phyloP scores from a whole-genome alignment of 2,888 invertebrate species.

The Pammene aurita region DNA sequence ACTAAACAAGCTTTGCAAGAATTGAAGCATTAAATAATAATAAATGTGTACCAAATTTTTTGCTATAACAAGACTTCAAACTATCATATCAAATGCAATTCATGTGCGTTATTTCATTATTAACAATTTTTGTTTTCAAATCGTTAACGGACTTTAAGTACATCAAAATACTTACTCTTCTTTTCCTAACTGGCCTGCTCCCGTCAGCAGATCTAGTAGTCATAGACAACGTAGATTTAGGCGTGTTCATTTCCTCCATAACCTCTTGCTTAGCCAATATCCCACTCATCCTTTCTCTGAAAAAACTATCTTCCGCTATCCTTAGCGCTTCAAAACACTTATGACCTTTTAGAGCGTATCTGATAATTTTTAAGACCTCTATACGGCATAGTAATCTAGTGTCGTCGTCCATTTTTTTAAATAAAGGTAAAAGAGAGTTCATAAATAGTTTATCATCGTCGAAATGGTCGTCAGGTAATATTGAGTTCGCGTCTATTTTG shows the following conservation, averaged over 20 bases:
- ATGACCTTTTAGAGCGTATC: conserved; percentile 70
- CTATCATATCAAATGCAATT: too few species aligned
- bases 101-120: too few species aligned
- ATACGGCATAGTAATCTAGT: conserved; percentile 72
- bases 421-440: conserved; percentile 73
- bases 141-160: too few species aligned
- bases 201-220: conserved; percentile 76
- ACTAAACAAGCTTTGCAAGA: too few species aligned
- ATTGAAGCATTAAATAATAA: too few species aligned
- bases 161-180: conserved; percentile 56
- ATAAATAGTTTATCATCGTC: conserved; percentile 76
- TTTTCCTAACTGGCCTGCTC: conserved; percentile 70
- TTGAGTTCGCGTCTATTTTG: conserved; percentile 73
- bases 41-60: too few species aligned
- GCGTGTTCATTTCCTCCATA: conserved; percentile 46
- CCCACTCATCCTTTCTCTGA: conserved; percentile 60
- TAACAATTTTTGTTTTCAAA: too few species aligned
- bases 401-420: conserved; percentile 78
- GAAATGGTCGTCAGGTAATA: conserved; percentile 74
- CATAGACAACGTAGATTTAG: conserved; percentile 66
- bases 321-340: conserved; percentile 69
- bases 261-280: conserved; percentile 61
- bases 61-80: too few species aligned
- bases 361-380: conserved; percentile 73
- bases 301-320: conserved; percentile 65